Percentiles rank a stretch among this genome's conserved stretches.
Evolutionary conservation across 2,113 vertebrate genomes (phyloP).

Genomic region (Acrocephalus arundinaceus): DNA sequence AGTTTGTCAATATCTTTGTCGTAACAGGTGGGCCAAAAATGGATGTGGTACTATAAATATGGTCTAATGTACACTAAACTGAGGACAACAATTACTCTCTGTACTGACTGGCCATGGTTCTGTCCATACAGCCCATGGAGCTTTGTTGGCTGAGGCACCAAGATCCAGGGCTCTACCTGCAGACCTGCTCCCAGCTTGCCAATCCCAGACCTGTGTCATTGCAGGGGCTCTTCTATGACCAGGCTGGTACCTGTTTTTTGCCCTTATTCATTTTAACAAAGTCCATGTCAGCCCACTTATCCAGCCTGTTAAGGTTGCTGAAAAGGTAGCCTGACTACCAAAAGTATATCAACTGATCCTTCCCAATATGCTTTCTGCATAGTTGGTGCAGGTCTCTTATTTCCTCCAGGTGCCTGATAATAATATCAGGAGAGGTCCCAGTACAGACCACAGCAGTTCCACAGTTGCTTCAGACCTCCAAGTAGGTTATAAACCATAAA

Average conservation of each 20-base stretch:
- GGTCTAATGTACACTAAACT: background rate
- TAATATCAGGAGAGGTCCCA: background rate
- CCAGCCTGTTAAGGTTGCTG: background rate
- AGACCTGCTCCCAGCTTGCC: background rate
- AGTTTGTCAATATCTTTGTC: background rate
- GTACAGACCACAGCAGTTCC: fast-evolving
- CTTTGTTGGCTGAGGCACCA: background rate
- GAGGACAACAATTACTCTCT: background rate
- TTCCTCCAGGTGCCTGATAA: background rate
- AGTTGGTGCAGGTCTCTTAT: background rate
- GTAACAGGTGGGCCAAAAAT: background rate
- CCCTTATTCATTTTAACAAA: background rate
- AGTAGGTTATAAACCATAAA: background rate
- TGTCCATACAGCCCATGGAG: background rate
- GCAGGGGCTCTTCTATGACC: background rate
- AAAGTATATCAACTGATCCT: background rate
- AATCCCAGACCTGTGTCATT: background rate
- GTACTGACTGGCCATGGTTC: background rate
- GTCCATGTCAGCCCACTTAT: background rate
- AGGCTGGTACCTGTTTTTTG: background rate
- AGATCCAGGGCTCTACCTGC: background rate
- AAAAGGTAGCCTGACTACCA: background rate
- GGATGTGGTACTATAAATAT: background rate
- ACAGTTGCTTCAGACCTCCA: background rate
- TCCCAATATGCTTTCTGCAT: background rate